These are phyloP conservation scores for Rhadinocentrus ornatus DNA, from an alignment of 2,797 vertebrate species.

Conservation along the genomic window DNA sequence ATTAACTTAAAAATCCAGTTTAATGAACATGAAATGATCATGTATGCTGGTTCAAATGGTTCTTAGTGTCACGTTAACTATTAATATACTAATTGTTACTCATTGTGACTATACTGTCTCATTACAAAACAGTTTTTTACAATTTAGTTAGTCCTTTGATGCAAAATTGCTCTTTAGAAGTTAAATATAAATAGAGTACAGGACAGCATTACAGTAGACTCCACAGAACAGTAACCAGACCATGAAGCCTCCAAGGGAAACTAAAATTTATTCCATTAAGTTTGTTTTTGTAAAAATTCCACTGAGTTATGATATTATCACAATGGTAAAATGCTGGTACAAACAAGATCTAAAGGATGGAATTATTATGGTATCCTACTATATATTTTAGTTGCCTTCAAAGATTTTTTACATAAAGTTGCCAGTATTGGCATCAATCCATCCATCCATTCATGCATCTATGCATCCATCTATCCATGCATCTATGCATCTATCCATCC, in stretches of 20 bases:
- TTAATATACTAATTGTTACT: not conserved
- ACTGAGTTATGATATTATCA: not conserved
- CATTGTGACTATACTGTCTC: not conserved
- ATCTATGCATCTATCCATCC: too few species aligned
- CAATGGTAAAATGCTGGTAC: not conserved
- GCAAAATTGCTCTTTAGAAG: not conserved
- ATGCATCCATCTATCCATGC: too few species aligned
- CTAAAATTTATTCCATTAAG: not conserved
- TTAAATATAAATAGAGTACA: not conserved
- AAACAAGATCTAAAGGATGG: not conserved
- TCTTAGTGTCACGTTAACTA: constrained; percentile 12
- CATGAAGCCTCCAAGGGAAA: not conserved
- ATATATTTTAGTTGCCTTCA: not conserved
- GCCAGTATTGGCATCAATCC: too few species aligned
- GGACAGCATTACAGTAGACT: not conserved
- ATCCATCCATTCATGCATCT: too few species aligned
- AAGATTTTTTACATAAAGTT: not conserved
- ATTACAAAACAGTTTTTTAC: not conserved
- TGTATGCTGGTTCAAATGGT: constrained; percentile 15
- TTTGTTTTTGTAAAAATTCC: not conserved
- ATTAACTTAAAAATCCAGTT: constrained; percentile 22
- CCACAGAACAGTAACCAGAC: not conserved
- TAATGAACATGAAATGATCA: constrained; percentile 18
- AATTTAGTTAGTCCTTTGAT: not conserved
- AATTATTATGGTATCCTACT: not conserved